Evolutionary conservation across 2,797 vertebrate genomes (phyloP).

Genomic region (Rhabdomys pumilio): DNA sequence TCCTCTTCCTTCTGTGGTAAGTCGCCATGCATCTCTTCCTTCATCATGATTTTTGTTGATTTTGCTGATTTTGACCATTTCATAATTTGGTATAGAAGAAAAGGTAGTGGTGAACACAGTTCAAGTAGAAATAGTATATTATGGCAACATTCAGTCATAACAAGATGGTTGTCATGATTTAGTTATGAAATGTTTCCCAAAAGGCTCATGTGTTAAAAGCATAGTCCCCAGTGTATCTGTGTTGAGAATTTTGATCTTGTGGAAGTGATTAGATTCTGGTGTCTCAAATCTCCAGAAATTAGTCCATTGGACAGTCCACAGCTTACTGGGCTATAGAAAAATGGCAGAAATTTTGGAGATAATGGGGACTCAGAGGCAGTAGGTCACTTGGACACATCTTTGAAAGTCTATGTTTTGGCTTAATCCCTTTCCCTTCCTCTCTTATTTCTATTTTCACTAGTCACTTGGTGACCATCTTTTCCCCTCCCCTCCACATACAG

Average conservation of each 20-base stretch:
- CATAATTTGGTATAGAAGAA: neutral
- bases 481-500: neutral
- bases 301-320: too few species aligned
- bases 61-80: constrained; percentile 25
- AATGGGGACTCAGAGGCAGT: neutral
- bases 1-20: neutral
- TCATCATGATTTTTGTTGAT: neutral
- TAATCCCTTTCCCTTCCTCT: neutral
- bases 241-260: neutral
- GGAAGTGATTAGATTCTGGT: neutral
- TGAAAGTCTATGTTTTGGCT: neutral
- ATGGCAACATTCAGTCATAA: neutral
- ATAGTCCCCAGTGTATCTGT: too few species aligned
- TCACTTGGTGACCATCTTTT: neutral
- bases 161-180: neutral
- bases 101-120: neutral
- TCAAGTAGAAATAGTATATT: neutral
- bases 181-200: neutral
- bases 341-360: neutral
- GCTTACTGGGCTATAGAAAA: neutral
- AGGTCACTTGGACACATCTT: neutral
- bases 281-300: neutral
- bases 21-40: neutral
- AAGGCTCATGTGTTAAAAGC: neutral
- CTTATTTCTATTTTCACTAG: neutral